phyloP scores from a whole-genome alignment of 2,797 vertebrate species.

The Scolopax rusticola region DNA sequence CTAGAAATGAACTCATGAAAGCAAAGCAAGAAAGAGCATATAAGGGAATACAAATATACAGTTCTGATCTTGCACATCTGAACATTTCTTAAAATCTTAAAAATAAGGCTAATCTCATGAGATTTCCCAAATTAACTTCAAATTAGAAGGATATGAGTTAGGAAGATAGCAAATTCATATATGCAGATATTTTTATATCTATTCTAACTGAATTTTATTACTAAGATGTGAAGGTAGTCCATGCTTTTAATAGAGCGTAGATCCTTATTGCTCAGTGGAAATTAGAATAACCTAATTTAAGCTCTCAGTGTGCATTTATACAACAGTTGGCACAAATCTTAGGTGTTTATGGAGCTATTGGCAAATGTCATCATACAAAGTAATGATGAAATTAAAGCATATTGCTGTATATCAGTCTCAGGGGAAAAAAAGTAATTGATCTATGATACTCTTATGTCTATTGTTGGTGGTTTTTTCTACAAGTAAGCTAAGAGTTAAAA shows the following conservation, averaged over 20 bases:
- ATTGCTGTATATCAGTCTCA: not conserved
- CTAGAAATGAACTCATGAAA: not conserved
- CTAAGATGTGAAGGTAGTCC: not conserved
- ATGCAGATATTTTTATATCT: not conserved
- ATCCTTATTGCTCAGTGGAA: not conserved
- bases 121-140: not conserved
- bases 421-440: not conserved
- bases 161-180: not conserved
- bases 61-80: not conserved
- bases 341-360: not conserved
- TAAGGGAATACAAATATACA: not conserved
- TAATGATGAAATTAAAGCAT: not conserved
- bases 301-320: not conserved
- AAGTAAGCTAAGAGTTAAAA: conserved; percentile 25
- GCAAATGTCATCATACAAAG: not conserved
- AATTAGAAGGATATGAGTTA: not conserved
- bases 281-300: not conserved
- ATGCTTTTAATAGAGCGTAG: not conserved
- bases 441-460: not conserved
- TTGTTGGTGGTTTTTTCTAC: not conserved
- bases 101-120: not conserved
- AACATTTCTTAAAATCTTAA: not conserved
- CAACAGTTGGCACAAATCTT: not conserved
- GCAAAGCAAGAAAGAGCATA: not conserved
- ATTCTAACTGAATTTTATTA: not conserved